These are phyloP conservation scores for Antennarius striatus DNA, from an alignment of 2,113 vertebrate species.

Conservation along the genomic window DNA sequence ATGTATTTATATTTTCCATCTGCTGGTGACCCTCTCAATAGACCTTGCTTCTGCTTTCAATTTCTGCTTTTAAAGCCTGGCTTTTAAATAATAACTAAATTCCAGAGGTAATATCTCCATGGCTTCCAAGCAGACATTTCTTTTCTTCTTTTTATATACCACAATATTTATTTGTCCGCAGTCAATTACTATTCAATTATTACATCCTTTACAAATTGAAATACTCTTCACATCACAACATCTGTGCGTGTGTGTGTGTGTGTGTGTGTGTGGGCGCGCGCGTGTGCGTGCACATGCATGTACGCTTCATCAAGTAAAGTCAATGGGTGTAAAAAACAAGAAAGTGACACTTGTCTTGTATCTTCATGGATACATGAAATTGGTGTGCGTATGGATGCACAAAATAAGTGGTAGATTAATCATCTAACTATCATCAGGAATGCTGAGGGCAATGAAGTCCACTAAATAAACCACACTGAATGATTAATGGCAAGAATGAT, in stretches of 20 bases:
- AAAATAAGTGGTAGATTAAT: constrained; percentile 21
- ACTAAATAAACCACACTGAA: constrained; percentile 30
- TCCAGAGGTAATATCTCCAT: constrained; percentile 15
- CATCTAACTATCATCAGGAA: constrained; percentile 31
- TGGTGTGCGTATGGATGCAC: not conserved
- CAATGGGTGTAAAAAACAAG: no score
- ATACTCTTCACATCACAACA: no score
- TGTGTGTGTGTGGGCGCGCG: no score
- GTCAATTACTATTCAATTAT: not conserved
- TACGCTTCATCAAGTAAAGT: no score
- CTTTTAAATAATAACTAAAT: constrained; percentile 42
- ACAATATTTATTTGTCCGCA: constrained; percentile 4
- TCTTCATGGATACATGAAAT: not conserved
- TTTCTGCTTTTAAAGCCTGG: constrained; percentile 29
- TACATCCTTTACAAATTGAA: no score
- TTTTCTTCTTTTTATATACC: not conserved
- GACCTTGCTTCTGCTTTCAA: constrained; percentile 27
- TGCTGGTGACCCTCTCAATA: constrained; percentile 40
- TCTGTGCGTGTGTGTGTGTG: not conserved
- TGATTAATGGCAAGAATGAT: constrained; percentile 24
- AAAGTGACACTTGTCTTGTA: no score
- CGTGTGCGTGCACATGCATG: no score
- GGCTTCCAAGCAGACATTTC: constrained; percentile 1
- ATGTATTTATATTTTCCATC: constrained; percentile 1
- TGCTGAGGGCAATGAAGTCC: constrained; percentile 27